These are phyloP conservation scores for Zaprionus bogoriensis DNA, from an alignment of 2,888 invertebrate species.

Conservation along the genomic window DNA sequence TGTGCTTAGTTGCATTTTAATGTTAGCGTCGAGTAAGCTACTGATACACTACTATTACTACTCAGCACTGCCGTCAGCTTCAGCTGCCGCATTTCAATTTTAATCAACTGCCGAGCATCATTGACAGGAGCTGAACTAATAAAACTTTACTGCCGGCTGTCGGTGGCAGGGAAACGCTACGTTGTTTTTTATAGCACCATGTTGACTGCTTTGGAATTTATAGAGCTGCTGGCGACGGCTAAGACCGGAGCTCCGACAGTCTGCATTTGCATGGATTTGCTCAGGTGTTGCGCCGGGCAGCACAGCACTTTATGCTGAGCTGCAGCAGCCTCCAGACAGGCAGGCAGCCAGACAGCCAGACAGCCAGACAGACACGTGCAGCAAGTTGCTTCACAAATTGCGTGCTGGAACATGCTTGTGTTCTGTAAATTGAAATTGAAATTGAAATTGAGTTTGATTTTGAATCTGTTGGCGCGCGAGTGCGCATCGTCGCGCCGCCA, in stretches of 20 bases:
- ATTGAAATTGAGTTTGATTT: slow-evolving; percentile 43
- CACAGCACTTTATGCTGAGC: not conserved
- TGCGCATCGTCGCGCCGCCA: too few species aligned
- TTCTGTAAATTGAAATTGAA: too few species aligned
- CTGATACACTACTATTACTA: too few species aligned
- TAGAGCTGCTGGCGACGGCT: too few species aligned
- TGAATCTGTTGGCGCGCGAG: slow-evolving; percentile 10
- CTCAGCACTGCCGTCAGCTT: not conserved
- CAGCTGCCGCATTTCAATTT: slow-evolving; percentile 21
- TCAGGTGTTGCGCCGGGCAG: too few species aligned
- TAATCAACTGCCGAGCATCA: slow-evolving; percentile 42
- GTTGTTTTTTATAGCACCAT: not conserved
- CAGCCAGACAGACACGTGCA: not conserved
- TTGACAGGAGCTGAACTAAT: slow-evolving; percentile 41
- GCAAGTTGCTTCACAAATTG: slow-evolving; percentile 7
- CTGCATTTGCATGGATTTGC: not conserved
- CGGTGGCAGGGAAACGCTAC: not conserved
- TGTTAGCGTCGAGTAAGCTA: not conserved
- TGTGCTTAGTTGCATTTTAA: slow-evolving; percentile 20
- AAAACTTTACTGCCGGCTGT: slow-evolving; percentile 46
- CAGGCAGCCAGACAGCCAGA: not conserved
- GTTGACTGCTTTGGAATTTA: not conserved
- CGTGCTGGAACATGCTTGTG: slow-evolving; percentile 8
- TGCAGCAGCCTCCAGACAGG: not conserved
- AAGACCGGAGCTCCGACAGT: not conserved